Evolutionary conservation across 2,113 vertebrate species (phyloP), one percentile per base, ranked within the genome.

Genomic region (Suncus etruscus): DNA sequence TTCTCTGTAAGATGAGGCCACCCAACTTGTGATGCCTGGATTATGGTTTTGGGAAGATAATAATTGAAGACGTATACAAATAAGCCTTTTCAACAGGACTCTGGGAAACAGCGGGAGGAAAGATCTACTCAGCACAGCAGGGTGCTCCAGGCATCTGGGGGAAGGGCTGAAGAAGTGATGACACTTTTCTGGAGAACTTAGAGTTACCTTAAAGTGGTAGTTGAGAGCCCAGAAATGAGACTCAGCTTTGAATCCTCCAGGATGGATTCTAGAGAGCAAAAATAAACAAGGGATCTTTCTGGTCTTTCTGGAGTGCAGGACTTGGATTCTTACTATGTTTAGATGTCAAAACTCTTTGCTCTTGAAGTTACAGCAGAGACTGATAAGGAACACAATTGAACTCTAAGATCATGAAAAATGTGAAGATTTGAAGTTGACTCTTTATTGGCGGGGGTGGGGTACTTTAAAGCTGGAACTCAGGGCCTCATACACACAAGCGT

Each of bases 11-110:
- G 79, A 72, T 11, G 47, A 22, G 25, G 66, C 31, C 6, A 8
- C 15, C 11, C 18, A 25, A 11, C 27, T 31, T n/a, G 6, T 0
- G 9, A 27, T 0, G 32, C 25, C 7, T 6, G 6, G 16, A 16
- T 11, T 58, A 74, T 27, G 12, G 45, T 66, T 73, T 22, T 31
- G 48, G 75, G 72, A 48, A 32, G 31, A 20, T 63, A 61, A 12
- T 14, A 16, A 31, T 39, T 77, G 72, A 48, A 58, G 45, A 25
- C 27, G 4, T 6, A 29, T 73, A 18, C 48, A 48, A 83, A 76
- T 68, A 22, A 65, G 54, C 16, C 2, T 65, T 39, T 76, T 11
- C n/a, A 32, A 47, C 48, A n/a, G 4, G 20, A 25, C 47, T 14
- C 1, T 66, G 70, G 74, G 58, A 25, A 32, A 39, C 9, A 80